Conservation (phyloP, 1,140 invertebrate species). For the Grapholita molesta region DNA sequence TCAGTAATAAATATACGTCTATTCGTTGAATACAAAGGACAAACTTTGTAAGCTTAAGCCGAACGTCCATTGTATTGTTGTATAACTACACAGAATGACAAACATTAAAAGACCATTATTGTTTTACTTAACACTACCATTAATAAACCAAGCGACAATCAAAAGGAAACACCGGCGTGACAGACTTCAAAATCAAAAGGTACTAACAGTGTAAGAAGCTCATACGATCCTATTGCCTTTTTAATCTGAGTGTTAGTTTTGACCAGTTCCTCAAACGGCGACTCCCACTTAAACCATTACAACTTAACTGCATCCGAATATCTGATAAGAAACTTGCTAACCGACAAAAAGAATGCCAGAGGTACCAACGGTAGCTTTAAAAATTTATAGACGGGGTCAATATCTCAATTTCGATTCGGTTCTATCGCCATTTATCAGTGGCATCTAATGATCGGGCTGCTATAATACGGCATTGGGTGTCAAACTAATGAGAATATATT, state of each 20-base stretch:
- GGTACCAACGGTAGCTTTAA: constrained; percentile 43
- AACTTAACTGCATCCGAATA: constrained; percentile 48
- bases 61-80: constrained; percentile 25
- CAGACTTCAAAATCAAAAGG: not conserved
- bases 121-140: constrained; percentile 62
- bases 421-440: constrained; percentile 56
- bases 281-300: constrained; percentile 36
- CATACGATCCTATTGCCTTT: not conserved
- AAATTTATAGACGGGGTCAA: constrained; percentile 53
- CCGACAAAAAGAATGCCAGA: constrained; percentile 32
- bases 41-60: constrained; percentile 8
- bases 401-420: constrained; percentile 62
- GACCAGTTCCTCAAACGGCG: not conserved
- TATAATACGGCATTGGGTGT: constrained; percentile 67
- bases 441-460: constrained; percentile 60
- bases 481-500: constrained; percentile 74
- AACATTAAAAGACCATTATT: constrained; percentile 59
- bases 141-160: constrained; percentile 45
- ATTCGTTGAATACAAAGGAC: constrained; percentile 17
- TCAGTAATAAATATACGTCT: not conserved
- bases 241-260: not conserved
- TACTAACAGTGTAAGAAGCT: not conserved
- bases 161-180: constrained; percentile 46
- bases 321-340: constrained; percentile 47
- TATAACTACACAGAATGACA: constrained; percentile 46